Evolutionary conservation across 2,888 invertebrate genomes (phyloP).

Genomic region (Ochropleura plecta): DNA sequence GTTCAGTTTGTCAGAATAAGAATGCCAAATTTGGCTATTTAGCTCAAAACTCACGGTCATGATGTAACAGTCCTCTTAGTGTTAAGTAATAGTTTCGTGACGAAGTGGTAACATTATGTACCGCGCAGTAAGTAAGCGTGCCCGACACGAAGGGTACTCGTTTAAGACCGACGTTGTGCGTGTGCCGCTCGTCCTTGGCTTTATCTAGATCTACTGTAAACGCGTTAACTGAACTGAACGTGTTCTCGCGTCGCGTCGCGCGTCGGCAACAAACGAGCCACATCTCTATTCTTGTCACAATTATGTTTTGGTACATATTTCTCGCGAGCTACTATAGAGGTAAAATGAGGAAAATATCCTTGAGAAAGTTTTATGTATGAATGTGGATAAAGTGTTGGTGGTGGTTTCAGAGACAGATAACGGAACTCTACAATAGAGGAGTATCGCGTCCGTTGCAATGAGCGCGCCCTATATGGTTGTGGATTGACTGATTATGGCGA

Average conservation of each 20-base stretch:
- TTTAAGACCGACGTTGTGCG: slow-evolving; percentile 35
- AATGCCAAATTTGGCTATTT: no score
- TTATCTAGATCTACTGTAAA: slow-evolving; percentile 42
- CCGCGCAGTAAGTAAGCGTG: slow-evolving; percentile 11
- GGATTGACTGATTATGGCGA: not conserved
- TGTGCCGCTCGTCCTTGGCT: slow-evolving; percentile 36
- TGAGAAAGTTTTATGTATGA: no score
- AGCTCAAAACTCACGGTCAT: no score
- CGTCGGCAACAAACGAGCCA: not conserved
- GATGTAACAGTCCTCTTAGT: no score
- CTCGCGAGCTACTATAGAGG: no score
- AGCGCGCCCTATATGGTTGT: not conserved
- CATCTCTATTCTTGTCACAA: not conserved
- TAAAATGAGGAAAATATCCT: no score
- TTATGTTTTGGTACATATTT: no score
- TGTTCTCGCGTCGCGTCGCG: not conserved
- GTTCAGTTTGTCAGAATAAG: no score
- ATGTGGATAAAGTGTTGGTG: no score
- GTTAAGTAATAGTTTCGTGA: slow-evolving; percentile 26
- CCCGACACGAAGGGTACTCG: slow-evolving; percentile 6
- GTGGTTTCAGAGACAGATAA: no score
- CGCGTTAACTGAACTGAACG: not conserved
- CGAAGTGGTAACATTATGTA: slow-evolving; percentile 13
- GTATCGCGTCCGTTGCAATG: not conserved
- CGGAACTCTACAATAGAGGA: no score